These are phyloP conservation scores for Gymnogyps californianus DNA, from an alignment of 2,113 vertebrate species.

Conservation along the genomic window DNA sequence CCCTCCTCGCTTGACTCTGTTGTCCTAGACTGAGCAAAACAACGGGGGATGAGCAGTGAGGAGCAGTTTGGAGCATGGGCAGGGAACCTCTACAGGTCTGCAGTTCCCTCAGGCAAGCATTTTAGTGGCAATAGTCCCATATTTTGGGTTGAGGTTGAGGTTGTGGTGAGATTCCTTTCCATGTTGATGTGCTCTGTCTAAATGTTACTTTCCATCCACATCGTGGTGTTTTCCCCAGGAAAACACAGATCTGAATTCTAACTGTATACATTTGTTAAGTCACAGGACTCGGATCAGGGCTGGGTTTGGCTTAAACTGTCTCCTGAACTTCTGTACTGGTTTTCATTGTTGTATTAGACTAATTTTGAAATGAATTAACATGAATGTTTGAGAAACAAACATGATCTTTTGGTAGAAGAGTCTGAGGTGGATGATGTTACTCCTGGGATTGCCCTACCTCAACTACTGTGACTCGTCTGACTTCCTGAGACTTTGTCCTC, in stretches of 20 bases:
- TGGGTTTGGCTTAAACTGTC: neutral
- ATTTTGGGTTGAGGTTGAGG: neutral
- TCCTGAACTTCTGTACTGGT: neutral
- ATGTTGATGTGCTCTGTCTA: neutral
- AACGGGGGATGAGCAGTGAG: neutral
- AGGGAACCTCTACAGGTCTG: neutral
- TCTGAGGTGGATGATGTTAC: neutral
- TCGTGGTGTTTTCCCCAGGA: neutral
- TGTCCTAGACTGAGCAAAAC: neutral
- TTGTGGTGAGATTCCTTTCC: neutral
- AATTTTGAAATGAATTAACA: neutral
- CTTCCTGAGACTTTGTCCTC: neutral
- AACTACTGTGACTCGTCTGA: neutral
- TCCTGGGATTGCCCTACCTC: neutral
- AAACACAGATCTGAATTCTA: neutral
- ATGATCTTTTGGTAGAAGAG: neutral
- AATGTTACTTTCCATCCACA: neutral
- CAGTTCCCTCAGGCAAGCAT: neutral
- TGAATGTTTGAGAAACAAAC: neutral
- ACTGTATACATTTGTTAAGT: neutral
- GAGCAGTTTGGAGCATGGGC: neutral
- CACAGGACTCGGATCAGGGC: neutral
- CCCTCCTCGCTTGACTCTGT: neutral
- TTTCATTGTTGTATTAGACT: neutral
- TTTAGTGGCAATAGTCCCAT: neutral